Conservation (phyloP, 2,888 invertebrate genomes). For the Drosophila subsilvestris region DNA sequence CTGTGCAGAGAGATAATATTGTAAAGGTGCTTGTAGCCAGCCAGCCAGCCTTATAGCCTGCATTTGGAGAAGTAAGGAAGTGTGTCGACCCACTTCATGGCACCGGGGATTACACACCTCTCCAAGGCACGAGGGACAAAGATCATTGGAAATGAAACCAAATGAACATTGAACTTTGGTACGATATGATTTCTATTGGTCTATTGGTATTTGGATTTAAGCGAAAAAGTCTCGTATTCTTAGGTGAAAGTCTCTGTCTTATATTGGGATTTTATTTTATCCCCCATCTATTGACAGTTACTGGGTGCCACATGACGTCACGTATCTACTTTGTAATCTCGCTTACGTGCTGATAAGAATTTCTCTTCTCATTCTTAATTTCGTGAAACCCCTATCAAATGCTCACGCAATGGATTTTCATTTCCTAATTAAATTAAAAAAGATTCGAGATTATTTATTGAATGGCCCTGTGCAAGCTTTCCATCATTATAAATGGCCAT, state of each 20-base stretch:
- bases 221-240: background rate
- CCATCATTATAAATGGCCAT: constrained; percentile 27
- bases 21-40: constrained; percentile 15
- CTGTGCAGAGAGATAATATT: constrained; percentile 30
- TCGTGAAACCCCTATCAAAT: constrained; percentile 31
- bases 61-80: background rate
- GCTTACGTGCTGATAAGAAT: constrained; percentile 41
- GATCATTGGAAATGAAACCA: background rate
- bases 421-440: constrained; percentile 46
- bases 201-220: background rate
- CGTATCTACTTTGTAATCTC: constrained; percentile 35
- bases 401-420: constrained; percentile 17
- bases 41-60: background rate
- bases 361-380: constrained; percentile 14
- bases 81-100: background rate
- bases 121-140: background rate
- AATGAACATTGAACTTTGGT: background rate
- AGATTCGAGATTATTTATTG: constrained; percentile 30
- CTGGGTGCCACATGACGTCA: constrained; percentile 34
- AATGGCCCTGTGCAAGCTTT: background rate
- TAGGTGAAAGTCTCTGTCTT: constrained; percentile 3
- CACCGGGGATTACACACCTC: background rate
- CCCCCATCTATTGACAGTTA: constrained; percentile 8
- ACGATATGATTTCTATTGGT: too few relatives aligned
- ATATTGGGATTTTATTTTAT: constrained; percentile 9